phyloP scores from a whole-genome alignment of 1,140 invertebrate genomes.

The Acromyrmex heyeri region DNA sequence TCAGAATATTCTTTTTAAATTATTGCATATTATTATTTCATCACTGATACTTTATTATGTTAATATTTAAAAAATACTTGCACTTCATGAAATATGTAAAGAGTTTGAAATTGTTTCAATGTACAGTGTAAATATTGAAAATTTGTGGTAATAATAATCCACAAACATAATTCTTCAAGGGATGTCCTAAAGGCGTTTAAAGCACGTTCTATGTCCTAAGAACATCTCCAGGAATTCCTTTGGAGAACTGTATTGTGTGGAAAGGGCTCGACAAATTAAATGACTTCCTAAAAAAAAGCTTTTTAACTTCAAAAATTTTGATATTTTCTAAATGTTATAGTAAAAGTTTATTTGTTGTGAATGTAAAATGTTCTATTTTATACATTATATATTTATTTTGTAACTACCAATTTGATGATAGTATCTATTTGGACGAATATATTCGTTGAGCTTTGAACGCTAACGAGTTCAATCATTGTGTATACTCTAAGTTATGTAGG shows the following conservation, averaged over 20 bases:
- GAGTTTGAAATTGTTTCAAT: slow-evolving; percentile 17
- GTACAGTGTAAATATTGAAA: slow-evolving; percentile 55
- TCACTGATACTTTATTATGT: background rate
- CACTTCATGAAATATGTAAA: slow-evolving; percentile 7
- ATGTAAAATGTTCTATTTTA: slow-evolving; percentile 14
- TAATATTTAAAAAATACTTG: slow-evolving; percentile 24
- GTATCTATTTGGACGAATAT: background rate
- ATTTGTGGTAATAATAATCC: background rate
- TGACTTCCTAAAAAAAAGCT: background rate
- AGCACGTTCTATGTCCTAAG: too few relatives aligned
- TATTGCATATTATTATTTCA: slow-evolving; percentile 1
- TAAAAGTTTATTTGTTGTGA: slow-evolving; percentile 24
- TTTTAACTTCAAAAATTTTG: background rate
- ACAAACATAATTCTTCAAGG: too few relatives aligned
- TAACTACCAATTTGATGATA: background rate
- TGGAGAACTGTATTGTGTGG: too few relatives aligned
- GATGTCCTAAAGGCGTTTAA: too few relatives aligned
- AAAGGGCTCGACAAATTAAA: slow-evolving; percentile 33
- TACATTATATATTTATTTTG: background rate
- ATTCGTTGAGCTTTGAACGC: background rate
- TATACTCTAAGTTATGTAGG: slow-evolving; percentile 2
- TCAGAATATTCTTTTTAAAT: slow-evolving; percentile 10
- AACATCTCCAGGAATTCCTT: too few relatives aligned
- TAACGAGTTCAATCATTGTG: background rate
- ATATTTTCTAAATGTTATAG: background rate